Conservation (phyloP, 2,797 vertebrate species). For the Fistularia tabacaria region DNA sequence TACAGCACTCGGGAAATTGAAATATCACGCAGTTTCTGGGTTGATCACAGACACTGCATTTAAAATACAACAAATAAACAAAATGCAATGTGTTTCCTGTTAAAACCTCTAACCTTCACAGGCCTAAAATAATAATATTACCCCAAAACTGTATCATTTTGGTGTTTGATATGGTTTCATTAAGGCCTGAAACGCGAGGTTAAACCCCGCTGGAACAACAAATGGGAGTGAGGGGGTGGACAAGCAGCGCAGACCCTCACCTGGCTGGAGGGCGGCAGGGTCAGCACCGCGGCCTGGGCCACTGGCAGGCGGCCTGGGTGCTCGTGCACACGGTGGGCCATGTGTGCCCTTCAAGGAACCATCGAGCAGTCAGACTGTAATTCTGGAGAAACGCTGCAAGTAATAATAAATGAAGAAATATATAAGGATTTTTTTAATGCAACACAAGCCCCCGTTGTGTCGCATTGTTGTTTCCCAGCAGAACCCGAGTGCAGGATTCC, state of each 20-base stretch:
- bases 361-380: constrained; percentile 12
- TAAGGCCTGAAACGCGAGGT: background rate
- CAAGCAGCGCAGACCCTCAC: constrained; percentile 74
- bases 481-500: background rate
- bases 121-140: too few species aligned
- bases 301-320: constrained; percentile 68
- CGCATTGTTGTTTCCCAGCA: background rate
- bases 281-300: constrained; percentile 74
- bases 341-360: constrained; percentile 56
- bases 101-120: too few species aligned
- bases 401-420: background rate
- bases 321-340: constrained; percentile 87
- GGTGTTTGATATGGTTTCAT: too few species aligned
- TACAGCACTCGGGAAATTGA: too few species aligned
- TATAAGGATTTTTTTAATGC: rapidly evolving
- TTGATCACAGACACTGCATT: background rate
- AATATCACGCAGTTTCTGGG: too few species aligned
- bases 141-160: too few species aligned
- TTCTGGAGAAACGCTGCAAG: constrained; percentile 24
- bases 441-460: constrained; percentile 6
- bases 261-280: constrained; percentile 64
- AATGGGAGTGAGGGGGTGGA: background rate
- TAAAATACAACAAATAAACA: too few species aligned
- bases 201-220: background rate
- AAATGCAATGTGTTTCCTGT: too few species aligned